Conservation (phyloP, 2,113 vertebrate species). For the Sphyrna mokarran region DNA sequence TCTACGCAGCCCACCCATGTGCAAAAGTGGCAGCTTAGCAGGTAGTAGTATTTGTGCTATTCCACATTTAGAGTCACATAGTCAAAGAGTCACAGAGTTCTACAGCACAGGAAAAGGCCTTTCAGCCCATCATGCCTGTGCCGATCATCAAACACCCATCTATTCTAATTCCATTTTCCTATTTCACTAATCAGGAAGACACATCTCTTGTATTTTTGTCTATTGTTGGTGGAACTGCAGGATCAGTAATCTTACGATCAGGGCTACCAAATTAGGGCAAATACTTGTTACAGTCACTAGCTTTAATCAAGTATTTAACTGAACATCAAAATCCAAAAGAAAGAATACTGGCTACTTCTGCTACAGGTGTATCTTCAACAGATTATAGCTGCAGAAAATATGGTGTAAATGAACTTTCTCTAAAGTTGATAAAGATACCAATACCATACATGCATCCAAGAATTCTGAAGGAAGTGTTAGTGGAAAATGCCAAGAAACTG, state of each 20-base stretch:
- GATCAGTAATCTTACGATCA: background rate
- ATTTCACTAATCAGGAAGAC: background rate
- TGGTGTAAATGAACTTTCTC: background rate
- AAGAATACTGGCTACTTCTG: background rate
- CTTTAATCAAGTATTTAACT: background rate
- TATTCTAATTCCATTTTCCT: too few relatives aligned
- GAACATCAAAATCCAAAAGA: background rate
- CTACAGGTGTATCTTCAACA: background rate
- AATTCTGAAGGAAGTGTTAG: background rate
- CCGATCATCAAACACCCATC: too few relatives aligned
- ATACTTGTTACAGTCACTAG: background rate
- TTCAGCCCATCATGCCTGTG: too few relatives aligned
- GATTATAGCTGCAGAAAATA: background rate
- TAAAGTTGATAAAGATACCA: background rate
- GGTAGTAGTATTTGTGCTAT: constrained; percentile 9
- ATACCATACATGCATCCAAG: too few relatives aligned
- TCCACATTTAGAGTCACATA: background rate
- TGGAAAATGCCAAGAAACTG: background rate
- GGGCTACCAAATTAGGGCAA: background rate
- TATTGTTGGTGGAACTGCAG: background rate
- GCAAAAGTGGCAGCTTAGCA: constrained; percentile 6
- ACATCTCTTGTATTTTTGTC: background rate
- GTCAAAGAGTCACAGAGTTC: too few relatives aligned
- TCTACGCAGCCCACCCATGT: constrained; percentile 25
- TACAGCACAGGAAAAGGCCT: too few relatives aligned